phyloP scores from a whole-genome alignment of 2,797 vertebrate species.

The Tapirus indicus region DNA sequence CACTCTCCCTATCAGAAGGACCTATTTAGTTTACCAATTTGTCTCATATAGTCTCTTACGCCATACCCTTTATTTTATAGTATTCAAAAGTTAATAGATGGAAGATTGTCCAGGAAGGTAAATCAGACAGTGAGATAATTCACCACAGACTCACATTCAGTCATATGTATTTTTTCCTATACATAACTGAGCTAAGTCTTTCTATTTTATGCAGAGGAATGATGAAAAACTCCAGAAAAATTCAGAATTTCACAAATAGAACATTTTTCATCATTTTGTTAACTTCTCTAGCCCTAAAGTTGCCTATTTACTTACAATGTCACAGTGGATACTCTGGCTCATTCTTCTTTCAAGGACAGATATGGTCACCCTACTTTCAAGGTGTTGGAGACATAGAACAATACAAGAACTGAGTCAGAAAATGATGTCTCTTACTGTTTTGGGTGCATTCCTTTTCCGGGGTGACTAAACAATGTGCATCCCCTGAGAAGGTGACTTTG shows the following conservation, averaged over 20 bases:
- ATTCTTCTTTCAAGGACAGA: slow-evolving; percentile 75
- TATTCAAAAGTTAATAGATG: neutral
- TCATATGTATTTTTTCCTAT: neutral
- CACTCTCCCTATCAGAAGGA: neutral
- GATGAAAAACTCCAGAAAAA: neutral
- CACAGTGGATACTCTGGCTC: neutral
- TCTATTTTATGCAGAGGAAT: neutral
- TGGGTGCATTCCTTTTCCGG: neutral
- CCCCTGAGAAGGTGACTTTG: neutral
- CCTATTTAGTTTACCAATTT: neutral
- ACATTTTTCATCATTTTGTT: neutral
- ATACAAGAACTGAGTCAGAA: neutral
- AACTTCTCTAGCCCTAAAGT: neutral
- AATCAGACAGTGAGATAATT: neutral
- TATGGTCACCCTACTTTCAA: neutral
- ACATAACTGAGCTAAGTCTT: neutral
- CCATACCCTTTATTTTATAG: neutral
- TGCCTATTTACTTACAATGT: neutral
- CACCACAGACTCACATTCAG: neutral
- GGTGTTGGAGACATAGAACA: slow-evolving; percentile 2
- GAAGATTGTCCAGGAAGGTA: neutral
- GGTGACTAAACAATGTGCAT: neutral
- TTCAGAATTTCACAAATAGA: neutral
- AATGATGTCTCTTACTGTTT: neutral
- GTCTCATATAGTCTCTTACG: neutral